Evolutionary conservation across 2,113 vertebrate species (phyloP), one percentile per base, ranked within the genome.

Genomic region (Gila orcuttii): DNA sequence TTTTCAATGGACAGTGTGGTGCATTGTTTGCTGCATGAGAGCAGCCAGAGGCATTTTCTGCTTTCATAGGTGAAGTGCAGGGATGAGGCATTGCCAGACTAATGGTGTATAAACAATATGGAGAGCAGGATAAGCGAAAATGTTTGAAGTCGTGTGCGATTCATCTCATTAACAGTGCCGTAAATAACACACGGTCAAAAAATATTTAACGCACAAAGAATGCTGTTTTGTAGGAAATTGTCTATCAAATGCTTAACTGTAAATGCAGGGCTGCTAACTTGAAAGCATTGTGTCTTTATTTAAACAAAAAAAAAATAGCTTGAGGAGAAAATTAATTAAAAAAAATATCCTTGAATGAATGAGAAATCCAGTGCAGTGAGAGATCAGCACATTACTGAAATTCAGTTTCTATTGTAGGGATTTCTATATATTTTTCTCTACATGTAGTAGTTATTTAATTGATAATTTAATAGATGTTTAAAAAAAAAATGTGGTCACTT

Each of bases 71-170:
- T 86, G 91, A 90, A 90, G 86, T 75, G 79, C 91, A 89, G 77
- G 68, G 79, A 89, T 80, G 87, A 89, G 73, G 81, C 64, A 83
- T 88, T 50, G 80, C 73, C 86, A 94, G 91, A 92, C 93, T 93
- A 93, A 94, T 94, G 92, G 90, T 88, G 91, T 93, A 85, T 89
- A 91, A 94, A 93, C 91, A 93, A 90, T 85, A 87, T 66, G 82
- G 82, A 87, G 85, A 86, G 62, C 79, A 83, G 74, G 87, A 83
- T 81, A 88, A 88, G 87, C 88, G 84, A 28, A 81, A 85, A 52
- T 17, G 80, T 80, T 73, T 74, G 1, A 31, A 87, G 85, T 89
- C 45, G 60, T 79, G 28, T 83, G 74, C 52, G 69, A 87, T 75
- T 76, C 86, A 69, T 59, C 84, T 87, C 69, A 57, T 50, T 11